phyloP scores from a whole-genome alignment of 2,113 vertebrate genomes.

The Pseudolaguvia tuberculata region DNA sequence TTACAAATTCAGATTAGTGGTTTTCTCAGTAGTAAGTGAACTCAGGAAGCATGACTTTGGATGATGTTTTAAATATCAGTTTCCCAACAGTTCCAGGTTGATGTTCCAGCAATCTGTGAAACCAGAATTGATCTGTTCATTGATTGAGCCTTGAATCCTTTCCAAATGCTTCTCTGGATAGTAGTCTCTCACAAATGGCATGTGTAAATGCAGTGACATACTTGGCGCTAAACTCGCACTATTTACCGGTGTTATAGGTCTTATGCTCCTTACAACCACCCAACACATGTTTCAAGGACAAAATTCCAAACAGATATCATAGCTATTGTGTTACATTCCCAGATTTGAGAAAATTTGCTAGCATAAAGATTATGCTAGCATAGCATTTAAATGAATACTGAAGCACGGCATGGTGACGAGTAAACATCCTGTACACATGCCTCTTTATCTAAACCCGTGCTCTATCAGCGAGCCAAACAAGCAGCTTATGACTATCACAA shows the following conservation, averaged over 20 bases:
- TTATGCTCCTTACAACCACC: background rate
- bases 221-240: no score
- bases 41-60: no score
- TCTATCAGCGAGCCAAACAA: background rate
- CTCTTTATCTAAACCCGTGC: slow-evolving; percentile 26
- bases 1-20: background rate
- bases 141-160: no score
- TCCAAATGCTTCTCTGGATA: no score
- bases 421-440: slow-evolving; percentile 25
- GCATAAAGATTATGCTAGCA: background rate
- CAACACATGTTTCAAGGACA: background rate
- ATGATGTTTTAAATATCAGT: no score
- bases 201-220: no score
- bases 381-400: background rate
- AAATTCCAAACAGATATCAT: background rate
- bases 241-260: background rate
- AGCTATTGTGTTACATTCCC: background rate
- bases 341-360: background rate
- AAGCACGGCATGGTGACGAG: slow-evolving; percentile 9
- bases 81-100: no score
- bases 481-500: slow-evolving; percentile 4
- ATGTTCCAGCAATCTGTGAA: no score
- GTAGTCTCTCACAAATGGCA: no score
- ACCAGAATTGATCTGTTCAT: no score
- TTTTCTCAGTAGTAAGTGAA: no score